phyloP scores from a whole-genome alignment of 2,113 vertebrate genomes.

The Erythrocercus mccallii region DNA sequence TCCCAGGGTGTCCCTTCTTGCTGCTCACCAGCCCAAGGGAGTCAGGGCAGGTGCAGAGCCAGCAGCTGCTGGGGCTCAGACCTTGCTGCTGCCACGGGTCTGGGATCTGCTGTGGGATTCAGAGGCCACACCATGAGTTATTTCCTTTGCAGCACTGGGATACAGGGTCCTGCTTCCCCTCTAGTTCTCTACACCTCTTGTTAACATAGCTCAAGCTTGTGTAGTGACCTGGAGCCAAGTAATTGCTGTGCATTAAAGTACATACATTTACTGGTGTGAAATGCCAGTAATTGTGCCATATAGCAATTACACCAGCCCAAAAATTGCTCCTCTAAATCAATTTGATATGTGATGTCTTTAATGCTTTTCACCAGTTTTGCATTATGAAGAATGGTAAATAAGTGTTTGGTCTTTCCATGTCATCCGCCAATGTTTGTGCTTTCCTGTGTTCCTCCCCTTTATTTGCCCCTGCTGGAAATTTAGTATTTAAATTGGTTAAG shows the following conservation, averaged over 20 bases:
- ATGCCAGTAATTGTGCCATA: not conserved
- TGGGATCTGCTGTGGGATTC: not conserved
- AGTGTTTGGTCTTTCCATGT: not conserved
- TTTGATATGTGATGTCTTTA: not conserved
- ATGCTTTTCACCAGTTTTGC: not conserved
- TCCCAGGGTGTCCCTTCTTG: accelerated
- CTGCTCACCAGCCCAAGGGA: not conserved
- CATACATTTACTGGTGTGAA: not conserved
- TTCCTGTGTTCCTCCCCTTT: not conserved
- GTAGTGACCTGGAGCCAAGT: not conserved
- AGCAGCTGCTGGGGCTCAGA: not conserved
- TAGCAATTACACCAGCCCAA: not conserved
- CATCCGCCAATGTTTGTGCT: not conserved
- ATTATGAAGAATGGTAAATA: not conserved
- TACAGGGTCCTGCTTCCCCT: not conserved
- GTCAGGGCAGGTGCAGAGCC: not conserved
- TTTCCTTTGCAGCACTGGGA: not conserved
- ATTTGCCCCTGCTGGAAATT: not conserved
- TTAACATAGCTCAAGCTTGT: not conserved
- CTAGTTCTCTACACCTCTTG: not conserved
- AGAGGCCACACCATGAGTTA: not conserved
- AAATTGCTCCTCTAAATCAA: not conserved
- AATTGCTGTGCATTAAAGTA: not conserved
- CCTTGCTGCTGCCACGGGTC: not conserved
- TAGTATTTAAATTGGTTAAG: not conserved